Base-by-base conservation (phyloP, 2,113 vertebrate species). In the Hucho hucho region DNA sequence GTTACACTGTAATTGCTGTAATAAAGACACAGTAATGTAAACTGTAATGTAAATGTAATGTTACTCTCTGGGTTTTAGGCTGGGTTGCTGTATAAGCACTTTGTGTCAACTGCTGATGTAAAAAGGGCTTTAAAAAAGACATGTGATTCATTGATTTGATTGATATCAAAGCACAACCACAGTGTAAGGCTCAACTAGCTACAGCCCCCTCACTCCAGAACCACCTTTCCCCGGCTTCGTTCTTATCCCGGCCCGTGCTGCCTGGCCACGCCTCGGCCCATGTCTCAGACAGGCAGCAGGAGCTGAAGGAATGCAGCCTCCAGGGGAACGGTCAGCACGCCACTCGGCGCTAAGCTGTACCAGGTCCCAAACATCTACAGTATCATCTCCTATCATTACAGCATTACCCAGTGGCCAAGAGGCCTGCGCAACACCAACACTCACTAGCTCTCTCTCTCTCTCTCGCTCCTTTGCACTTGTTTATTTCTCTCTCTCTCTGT, bases 271-370 rank as follows among this genome's bases (percentile, higher is more conserved):
- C 53, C 53, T 6, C 4, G 16, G 53, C 37, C 37, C 37, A 56
- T 14, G 53, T 20, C 49, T 56, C 49, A 16, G 49, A 56, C 49
- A 56, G 49, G 49, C 53, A 56, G 78, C 83, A 88, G 79, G n/a
- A 29, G 64, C 61, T 81, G 78, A 85, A 85, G 81, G 80, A 91
- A 88, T 89, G 85, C 81, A 87, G 84, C 64, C 80, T 84, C 71
- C 76, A 46, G 70, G 77, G 82, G 73, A 81, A 81, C 49, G 69
- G 77, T 64, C 70, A 66, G 78, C 37, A 9, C 7, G 11, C 9
- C 37, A 43, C 37, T 43, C 2, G 9, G 88, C 82, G 65, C 82
- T 87, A 84, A 86, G 75, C 81, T 46, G 89, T 91, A 91, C 89
- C 89, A 90, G 87, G 89, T 82, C 76, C 86, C 81, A 37, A 73